These are phyloP conservation scores for Pyrochroa serraticornis DNA, from an alignment of 2,888 invertebrate genomes.

Conservation along the genomic window DNA sequence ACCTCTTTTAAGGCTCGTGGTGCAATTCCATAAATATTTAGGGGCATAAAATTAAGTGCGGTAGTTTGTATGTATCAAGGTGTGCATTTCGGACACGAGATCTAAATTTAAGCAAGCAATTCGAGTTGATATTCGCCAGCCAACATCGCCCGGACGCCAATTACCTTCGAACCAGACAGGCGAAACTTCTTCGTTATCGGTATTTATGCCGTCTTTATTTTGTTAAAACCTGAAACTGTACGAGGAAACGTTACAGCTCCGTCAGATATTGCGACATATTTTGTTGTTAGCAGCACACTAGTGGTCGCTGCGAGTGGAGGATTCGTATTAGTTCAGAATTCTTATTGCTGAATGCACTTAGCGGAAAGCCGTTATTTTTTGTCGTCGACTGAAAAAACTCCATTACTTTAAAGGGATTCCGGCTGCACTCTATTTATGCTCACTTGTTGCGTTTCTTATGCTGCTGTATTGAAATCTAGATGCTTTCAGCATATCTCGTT, in stretches of 20 bases:
- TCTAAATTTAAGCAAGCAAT: slow-evolving; percentile 29
- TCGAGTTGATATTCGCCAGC: slow-evolving; percentile 26
- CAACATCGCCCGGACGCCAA: slow-evolving; percentile 22
- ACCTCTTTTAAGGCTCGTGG: background rate
- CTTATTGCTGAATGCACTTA: slow-evolving; percentile 30
- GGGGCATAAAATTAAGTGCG: slow-evolving; percentile 21
- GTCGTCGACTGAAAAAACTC: slow-evolving; percentile 12
- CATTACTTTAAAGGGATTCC: slow-evolving; percentile 15
- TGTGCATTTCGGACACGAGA: slow-evolving; percentile 27
- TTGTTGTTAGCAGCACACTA: slow-evolving; percentile 26
- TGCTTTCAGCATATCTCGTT: slow-evolving; percentile 6
- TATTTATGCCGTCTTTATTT: slow-evolving; percentile 29
- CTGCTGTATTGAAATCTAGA: background rate
- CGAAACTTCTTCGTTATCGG: slow-evolving; percentile 30
- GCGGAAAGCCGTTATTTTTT: slow-evolving; percentile 25
- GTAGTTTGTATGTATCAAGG: slow-evolving; percentile 26
- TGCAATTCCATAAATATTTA: background rate
- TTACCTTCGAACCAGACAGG: slow-evolving; percentile 25
- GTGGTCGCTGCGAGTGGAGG: slow-evolving; percentile 24
- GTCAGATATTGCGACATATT: slow-evolving; percentile 30
- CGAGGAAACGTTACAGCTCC: slow-evolving; percentile 24
- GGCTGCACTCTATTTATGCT: slow-evolving; percentile 11
- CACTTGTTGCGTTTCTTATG: slow-evolving; percentile 20
- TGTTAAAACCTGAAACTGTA: slow-evolving; percentile 24
- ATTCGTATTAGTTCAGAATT: slow-evolving; percentile 28